These are phyloP conservation scores for Turritopsis dohrnii DNA, from an alignment of 30 jellyfish, hydroid and myxozoan genomes.

Conservation along the genomic window DNA sequence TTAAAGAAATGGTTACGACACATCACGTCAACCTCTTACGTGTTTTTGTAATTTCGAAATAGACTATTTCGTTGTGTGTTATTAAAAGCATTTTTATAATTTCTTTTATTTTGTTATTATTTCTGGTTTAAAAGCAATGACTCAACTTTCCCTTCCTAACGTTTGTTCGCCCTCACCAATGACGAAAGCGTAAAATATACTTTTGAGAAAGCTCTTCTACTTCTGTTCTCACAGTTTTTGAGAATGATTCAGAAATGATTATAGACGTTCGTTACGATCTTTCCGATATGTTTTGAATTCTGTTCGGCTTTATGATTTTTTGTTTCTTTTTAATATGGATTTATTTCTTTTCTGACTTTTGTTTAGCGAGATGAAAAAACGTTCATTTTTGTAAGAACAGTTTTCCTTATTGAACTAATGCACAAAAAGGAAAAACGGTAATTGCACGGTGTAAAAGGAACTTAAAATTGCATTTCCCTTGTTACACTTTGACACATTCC, in stretches of 20 bases:
- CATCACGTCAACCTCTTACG: no score
- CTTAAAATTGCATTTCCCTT: not conserved
- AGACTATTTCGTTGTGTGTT: no score
- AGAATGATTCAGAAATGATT: not conserved
- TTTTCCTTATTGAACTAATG: not conserved
- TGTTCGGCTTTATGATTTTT: not conserved
- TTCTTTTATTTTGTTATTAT: no score
- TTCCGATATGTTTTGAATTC: not conserved
- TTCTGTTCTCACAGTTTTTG: not conserved
- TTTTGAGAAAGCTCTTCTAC: not conserved
- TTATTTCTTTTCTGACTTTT: not conserved
- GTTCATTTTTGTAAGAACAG: not conserved
- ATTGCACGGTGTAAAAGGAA: not conserved
- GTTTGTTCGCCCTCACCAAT: not conserved
- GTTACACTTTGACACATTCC: not conserved
- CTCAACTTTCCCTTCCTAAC: not conserved
- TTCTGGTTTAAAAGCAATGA: not conserved
- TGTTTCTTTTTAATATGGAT: no score
- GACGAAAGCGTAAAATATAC: not conserved
- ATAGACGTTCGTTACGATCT: not conserved
- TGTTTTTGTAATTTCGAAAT: no score
- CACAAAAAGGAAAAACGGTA: not conserved
- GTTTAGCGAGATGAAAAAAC: not conserved
- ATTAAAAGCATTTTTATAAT: no score
- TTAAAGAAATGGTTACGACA: not conserved